These are phyloP conservation scores for Odiellus spinosus DNA, from an alignment of 2,888 invertebrate species.

Conservation along the genomic window DNA sequence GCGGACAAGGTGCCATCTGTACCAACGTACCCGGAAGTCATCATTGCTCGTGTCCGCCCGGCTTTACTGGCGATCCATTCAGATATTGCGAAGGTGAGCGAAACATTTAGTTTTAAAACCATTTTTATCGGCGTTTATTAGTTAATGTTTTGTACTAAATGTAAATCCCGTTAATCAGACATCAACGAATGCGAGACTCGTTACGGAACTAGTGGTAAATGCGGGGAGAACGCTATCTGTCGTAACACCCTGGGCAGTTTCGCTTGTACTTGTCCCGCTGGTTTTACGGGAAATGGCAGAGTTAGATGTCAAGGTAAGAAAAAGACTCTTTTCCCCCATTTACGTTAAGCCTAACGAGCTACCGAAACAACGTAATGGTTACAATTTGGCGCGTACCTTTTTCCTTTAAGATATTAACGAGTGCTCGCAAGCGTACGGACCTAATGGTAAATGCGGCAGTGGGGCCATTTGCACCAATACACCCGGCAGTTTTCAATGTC, in stretches of 20 bases:
- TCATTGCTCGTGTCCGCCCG: constrained; percentile 64
- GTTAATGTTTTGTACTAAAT: neutral
- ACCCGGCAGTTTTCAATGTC: constrained; percentile 62
- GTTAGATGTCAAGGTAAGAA: constrained; percentile 51
- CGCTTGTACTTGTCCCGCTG: constrained; percentile 62
- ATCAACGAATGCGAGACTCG: constrained; percentile 55
- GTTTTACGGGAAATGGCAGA: constrained; percentile 56
- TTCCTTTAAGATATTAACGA: constrained; percentile 19
- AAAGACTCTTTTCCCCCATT: neutral
- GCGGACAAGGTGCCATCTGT: constrained; percentile 67
- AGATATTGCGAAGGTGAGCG: constrained; percentile 28
- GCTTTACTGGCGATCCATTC: constrained; percentile 68
- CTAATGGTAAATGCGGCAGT: constrained; percentile 44
- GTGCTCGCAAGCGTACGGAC: constrained; percentile 20
- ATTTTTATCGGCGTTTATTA: constrained; percentile 1
- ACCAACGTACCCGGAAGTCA: constrained; percentile 64
- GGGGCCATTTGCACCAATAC: constrained; percentile 62
- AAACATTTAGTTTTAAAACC: neutral
- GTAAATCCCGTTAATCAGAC: constrained; percentile 35
- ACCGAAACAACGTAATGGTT: neutral
- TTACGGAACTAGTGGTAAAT: constrained; percentile 40
- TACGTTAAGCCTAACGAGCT: neutral
- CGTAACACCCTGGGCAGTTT: constrained; percentile 59
- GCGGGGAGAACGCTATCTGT: constrained; percentile 67
- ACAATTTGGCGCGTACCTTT: neutral